Base-by-base conservation (phyloP, 2,888 invertebrate species). In the Ceratothoa steindachneri region DNA sequence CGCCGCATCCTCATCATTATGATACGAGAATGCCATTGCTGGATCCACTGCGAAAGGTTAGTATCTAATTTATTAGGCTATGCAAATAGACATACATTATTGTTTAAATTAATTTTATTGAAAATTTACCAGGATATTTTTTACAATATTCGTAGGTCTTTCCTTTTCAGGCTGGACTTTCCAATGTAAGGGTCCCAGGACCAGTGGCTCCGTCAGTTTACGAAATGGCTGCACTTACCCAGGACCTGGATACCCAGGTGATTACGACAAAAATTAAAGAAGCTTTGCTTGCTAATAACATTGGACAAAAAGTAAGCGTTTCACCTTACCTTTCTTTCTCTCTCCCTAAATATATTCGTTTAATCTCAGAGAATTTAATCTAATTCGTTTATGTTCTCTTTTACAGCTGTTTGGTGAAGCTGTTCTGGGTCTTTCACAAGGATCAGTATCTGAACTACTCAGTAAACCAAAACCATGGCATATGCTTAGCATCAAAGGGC, bases 381-480 rank as follows among this genome's bases (percentile, higher is more conserved):
- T 41, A 41, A 9, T 9, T 41, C n/a, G 19, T 30, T 9, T 74
- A 72, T 64, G 70, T 60, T 24, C 41, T 66, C 53, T 15, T 41
- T 60, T 72, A 19, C 84, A 89, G 88, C 94, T 95, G 80, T 98
- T 99, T 83, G 99, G 98, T 9, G 98, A 99, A 86, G 96, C 95
- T 0, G 97, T 99, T 2, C 87, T 99, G 15, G 97, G 97, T 0
- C 87, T 98, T 30, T 96, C 96, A 0, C 97, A 98, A 85, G 97
- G 95, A 12, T 95, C 97, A 1, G 97, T 97, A 12, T 97, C 96
- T 82, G 99, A 99, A 85, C 87, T 99, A 78, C 88, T 99, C 5
- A 96, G 97, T 77, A 97, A 97, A 84, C 98, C 98, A 2, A 98
- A 98, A 83, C 97, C 97, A 0, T 98, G 98, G 97, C 96, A 96